phyloP scores from a whole-genome alignment of 2,113 vertebrate species.

The Crotalus helleri region DNA sequence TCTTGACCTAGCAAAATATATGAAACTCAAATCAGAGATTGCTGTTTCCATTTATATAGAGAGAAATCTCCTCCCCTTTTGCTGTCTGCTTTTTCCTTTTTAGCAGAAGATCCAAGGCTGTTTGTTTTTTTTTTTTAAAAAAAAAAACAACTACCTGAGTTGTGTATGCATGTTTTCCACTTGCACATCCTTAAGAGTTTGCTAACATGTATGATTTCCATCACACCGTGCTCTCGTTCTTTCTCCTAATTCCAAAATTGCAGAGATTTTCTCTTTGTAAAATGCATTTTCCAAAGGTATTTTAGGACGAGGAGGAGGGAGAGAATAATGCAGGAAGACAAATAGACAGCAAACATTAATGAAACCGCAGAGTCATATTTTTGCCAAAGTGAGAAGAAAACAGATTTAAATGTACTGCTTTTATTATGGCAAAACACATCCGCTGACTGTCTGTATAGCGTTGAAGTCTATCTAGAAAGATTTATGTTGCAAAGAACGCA shows the following conservation, averaged over 20 bases:
- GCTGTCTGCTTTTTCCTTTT: neutral
- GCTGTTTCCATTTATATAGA: neutral
- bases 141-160: neutral
- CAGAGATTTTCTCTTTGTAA: neutral
- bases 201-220: neutral
- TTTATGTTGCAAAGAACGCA: neutral
- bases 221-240: neutral
- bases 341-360: neutral
- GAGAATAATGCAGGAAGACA: neutral
- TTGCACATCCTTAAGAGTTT: neutral
- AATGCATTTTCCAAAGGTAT: neutral
- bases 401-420: neutral
- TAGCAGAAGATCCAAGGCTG: neutral
- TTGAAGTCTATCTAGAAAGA: neutral
- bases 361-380: neutral
- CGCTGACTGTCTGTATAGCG: neutral
- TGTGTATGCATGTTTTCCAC: neutral
- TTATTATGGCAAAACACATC: neutral
- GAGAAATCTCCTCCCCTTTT: neutral
- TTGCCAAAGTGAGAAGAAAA: neutral
- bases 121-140: neutral
- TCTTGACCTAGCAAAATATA: neutral
- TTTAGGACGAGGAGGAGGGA: no score
- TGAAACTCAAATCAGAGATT: neutral
- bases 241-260: neutral